Percentiles rank a stretch among this genome's conserved stretches.
Conservation (phyloP, 1,140 invertebrate genomes). For the Cyclina sinensis region DNA sequence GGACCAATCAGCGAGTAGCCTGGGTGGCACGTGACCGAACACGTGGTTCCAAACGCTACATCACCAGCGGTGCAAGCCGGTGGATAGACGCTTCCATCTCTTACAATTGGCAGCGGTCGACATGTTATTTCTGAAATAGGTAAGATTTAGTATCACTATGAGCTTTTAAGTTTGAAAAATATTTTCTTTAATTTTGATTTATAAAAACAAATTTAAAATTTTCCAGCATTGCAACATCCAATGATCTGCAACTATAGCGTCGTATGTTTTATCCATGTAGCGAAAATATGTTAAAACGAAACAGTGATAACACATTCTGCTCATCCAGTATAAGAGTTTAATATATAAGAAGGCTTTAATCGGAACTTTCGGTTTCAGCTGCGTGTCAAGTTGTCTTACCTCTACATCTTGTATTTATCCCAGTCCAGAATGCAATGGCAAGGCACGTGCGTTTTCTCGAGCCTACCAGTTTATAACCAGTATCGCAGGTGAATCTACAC, state of each 20-base stretch:
- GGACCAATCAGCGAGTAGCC: constrained; percentile 86
- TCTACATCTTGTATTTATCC: constrained; percentile 90
- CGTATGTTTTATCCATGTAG: no score
- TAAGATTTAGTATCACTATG: no score
- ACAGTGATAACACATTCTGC: no score
- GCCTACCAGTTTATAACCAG: constrained; percentile 90
- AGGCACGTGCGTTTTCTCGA: constrained; percentile 90
- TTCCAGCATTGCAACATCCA: no score
- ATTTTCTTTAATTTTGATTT: no score
- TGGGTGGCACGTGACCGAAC: constrained; percentile 84
- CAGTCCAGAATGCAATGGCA: constrained; percentile 91
- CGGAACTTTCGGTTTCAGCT: no score
- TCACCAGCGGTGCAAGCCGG: constrained; percentile 78
- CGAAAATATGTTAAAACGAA: no score
- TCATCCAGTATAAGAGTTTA: no score
- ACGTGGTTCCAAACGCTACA: constrained; percentile 83
- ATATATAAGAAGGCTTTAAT: no score
- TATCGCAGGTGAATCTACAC: constrained; percentile 90
- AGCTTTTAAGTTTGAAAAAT: no score
- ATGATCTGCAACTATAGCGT: no score
- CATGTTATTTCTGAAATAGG: constrained; percentile 81
- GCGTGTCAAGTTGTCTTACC: constrained; percentile 87
- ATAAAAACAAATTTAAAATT: no score
- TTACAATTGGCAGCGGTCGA: constrained; percentile 77
- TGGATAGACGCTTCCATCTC: constrained; percentile 80